Evolutionary conservation across 2,113 vertebrate genomes (phyloP).

Genomic region (Stegastes partitus): DNA sequence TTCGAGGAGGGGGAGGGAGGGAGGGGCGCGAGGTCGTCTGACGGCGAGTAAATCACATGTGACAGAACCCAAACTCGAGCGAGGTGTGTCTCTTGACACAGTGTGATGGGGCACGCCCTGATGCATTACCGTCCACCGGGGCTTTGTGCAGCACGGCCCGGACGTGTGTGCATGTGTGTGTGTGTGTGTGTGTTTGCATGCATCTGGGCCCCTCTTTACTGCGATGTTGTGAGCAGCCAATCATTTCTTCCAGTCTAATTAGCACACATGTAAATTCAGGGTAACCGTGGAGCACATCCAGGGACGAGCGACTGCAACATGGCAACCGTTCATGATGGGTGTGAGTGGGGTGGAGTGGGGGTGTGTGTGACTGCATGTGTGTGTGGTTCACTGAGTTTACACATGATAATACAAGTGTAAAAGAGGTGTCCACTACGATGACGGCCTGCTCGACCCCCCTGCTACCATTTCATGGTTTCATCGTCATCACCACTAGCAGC

Average conservation of each 20-base stretch:
- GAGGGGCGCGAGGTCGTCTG: constrained; percentile 64
- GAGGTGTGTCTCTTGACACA: constrained; percentile 78
- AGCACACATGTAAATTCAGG: constrained; percentile 80
- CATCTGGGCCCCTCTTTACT: constrained; percentile 76
- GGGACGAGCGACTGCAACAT: constrained; percentile 65
- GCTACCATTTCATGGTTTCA: constrained; percentile 43
- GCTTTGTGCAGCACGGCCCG: constrained; percentile 68
- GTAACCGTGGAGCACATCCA: constrained; percentile 61
- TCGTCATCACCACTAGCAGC: constrained; percentile 32
- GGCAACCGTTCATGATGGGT: constrained; percentile 52
- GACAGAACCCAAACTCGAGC: constrained; percentile 70
- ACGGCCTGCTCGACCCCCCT: constrained; percentile 19
- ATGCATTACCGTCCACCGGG: constrained; percentile 76
- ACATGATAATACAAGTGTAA: constrained; percentile 46
- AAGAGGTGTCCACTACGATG: constrained; percentile 47
- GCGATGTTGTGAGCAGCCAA: constrained; percentile 80
- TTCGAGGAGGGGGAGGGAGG: constrained; percentile 28
- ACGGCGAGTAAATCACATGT: constrained; percentile 73
- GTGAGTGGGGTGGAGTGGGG: constrained; percentile 26
- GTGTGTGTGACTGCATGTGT: constrained; percentile 25
- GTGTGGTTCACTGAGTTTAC: constrained; percentile 35
- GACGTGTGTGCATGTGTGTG: constrained; percentile 29
- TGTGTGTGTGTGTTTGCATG: constrained; percentile 15
- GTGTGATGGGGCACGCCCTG: constrained; percentile 76
- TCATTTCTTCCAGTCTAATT: constrained; percentile 85